Conservation (phyloP, 2,888 invertebrate species). For the Seladonia tumulorum region DNA sequence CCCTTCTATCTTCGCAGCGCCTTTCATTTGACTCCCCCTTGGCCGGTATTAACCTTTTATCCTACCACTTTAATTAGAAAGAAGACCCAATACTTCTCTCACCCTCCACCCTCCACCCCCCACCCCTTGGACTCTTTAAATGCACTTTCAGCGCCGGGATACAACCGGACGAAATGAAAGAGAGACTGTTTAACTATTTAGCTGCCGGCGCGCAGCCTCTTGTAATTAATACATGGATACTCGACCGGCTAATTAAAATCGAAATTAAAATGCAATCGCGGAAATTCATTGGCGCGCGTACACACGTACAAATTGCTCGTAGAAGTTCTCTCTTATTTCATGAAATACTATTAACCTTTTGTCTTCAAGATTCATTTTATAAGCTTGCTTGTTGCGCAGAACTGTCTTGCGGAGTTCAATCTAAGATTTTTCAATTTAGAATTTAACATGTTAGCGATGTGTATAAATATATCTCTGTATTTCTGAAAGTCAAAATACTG, state of each 20-base stretch:
- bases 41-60: constrained; percentile 15
- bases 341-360: background rate
- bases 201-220: background rate
- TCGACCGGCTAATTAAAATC: background rate
- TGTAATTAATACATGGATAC: background rate
- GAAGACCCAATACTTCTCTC: constrained; percentile 10
- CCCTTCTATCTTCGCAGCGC: constrained; percentile 64
- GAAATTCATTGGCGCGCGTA: background rate
- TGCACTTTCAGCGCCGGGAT: background rate
- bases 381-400: background rate
- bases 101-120: background rate
- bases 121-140: background rate
- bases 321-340: background rate
- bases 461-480: too few species aligned
- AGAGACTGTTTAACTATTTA: constrained; percentile 8
- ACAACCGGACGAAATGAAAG: background rate
- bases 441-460: too few species aligned
- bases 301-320: background rate
- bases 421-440: too few species aligned
- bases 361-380: background rate
- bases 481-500: too few species aligned
- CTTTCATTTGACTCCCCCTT: constrained; percentile 30
- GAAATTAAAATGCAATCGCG: background rate
- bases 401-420: too few species aligned
- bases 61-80: constrained; percentile 6